Percentiles rank a stretch among this genome's conserved stretches.
phyloP scores from a whole-genome alignment of 1,140 invertebrate genomes.

The Hermetia illucens region DNA sequence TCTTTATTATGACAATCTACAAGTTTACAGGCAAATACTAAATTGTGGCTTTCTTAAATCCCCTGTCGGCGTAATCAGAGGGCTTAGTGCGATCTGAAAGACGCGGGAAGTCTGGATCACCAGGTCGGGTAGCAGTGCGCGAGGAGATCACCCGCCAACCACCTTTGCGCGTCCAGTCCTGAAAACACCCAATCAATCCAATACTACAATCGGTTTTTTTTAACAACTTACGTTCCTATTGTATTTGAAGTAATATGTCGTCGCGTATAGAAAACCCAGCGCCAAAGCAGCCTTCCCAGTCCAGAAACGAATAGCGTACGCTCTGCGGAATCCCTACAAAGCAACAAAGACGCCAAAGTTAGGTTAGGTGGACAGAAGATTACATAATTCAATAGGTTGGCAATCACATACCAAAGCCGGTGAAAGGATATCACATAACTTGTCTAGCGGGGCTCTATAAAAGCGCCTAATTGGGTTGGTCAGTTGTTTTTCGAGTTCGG shows the following conservation, averaged over 20 bases:
- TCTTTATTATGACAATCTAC: background rate
- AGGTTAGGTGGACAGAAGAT: constrained; percentile 3
- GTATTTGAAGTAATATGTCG: constrained; percentile 66
- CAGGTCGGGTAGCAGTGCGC: constrained; percentile 39
- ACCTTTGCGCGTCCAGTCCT: constrained; percentile 56
- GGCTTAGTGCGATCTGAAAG: constrained; percentile 37
- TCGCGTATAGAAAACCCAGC: constrained; percentile 32
- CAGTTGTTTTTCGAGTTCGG: constrained; percentile 48
- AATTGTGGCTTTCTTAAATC: constrained; percentile 47
- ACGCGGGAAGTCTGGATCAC: constrained; percentile 47
- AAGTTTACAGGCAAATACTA: constrained; percentile 21
- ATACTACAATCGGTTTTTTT: constrained; percentile 3
- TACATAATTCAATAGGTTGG: constrained; percentile 5
- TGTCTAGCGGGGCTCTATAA: constrained; percentile 56
- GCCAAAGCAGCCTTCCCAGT: constrained; percentile 45
- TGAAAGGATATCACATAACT: constrained; percentile 37
- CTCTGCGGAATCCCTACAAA: constrained; percentile 39
- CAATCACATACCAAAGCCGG: constrained; percentile 42
- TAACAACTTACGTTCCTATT: constrained; percentile 48
- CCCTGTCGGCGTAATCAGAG: constrained; percentile 47
- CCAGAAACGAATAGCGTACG: constrained; percentile 40
- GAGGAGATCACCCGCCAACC: constrained; percentile 45
- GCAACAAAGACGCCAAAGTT: background rate
- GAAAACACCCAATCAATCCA: constrained; percentile 1
- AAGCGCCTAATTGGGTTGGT: constrained; percentile 64